phyloP scores from a whole-genome alignment of 2,888 invertebrate species.

The Tiliacea aurago region DNA sequence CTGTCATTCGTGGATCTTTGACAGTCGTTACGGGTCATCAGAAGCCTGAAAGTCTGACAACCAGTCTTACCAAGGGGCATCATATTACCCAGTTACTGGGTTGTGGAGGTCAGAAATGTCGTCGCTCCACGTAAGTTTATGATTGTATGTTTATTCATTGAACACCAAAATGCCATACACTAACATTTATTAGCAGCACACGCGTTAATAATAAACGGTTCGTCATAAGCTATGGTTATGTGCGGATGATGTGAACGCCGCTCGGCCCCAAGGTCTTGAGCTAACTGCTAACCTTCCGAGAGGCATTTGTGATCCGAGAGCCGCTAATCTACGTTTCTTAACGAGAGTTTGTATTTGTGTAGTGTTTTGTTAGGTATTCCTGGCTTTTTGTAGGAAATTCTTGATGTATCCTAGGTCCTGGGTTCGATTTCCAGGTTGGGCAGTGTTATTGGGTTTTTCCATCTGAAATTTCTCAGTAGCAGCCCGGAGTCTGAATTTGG shows the following conservation, averaged over 20 bases:
- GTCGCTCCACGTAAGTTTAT: too few relatives aligned
- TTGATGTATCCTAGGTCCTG: background rate
- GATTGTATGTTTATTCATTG: too few relatives aligned
- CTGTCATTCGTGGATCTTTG: too few relatives aligned
- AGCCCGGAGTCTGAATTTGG: background rate
- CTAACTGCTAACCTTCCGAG: slow-evolving; percentile 74
- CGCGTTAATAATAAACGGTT: slow-evolving; percentile 47
- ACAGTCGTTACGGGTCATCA: too few relatives aligned
- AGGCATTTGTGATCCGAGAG: slow-evolving; percentile 79
- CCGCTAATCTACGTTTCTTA: slow-evolving; percentile 74
- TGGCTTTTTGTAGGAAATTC: background rate
- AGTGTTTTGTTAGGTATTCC: slow-evolving; percentile 19
- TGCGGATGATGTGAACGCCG: slow-evolving; percentile 75
- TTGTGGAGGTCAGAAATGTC: too few relatives aligned
- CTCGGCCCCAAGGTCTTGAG: slow-evolving; percentile 72
- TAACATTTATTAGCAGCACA: slow-evolving; percentile 17
- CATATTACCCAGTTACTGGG: too few relatives aligned
- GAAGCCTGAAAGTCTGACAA: too few relatives aligned
- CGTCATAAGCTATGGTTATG: slow-evolving; percentile 49
- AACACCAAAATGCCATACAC: slow-evolving; percentile 12
- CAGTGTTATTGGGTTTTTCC: background rate
- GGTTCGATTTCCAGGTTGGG: background rate
- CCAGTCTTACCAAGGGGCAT: too few relatives aligned
- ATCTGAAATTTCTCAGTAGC: background rate
- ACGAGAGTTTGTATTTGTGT: slow-evolving; percentile 28